Base-by-base conservation (phyloP, 2,113 vertebrate genomes). In the Austrofundulus limnaeus region DNA sequence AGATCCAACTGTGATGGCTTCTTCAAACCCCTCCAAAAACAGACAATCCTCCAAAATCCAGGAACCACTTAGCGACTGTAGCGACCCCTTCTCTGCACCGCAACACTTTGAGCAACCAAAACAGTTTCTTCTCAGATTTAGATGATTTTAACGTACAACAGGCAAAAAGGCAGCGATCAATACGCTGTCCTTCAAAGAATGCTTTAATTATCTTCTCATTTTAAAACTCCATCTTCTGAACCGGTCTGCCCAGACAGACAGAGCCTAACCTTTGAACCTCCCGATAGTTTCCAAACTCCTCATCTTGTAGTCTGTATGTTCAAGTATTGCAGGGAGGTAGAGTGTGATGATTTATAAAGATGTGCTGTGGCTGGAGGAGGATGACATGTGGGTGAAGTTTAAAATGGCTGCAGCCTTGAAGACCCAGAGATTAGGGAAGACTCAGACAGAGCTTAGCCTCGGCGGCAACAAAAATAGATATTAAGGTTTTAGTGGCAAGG, bases 391-490 rank as follows among this genome's bases (percentile, higher is more conserved):
- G 50, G 51, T 31, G 15, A 15, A 2, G 23, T 51, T 56, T 53
- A 24, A n/a, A 24, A 38, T 4, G 24, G 46, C 47, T 61, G 76
- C 61, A 84, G 72, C 85, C 70, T 88, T 85, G 82, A 81, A 80
- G 73, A 69, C 31, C 10, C 58, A 62, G 54, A 77, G 71, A 88
- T 75, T 86, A 78, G 78, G 85, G 78, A 60, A 63, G 79, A 54
- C 77, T 78, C 83, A 92, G 87, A 90, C 87, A 91, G 37, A 88
- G 90, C 66, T 81, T 79, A 82, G 77, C 72, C 75, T 83, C 54
- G 42, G 78, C 83, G 89, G 86, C 68, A 61, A 51, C 49, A 61
- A 48, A 73, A 72, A 58, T 16, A 76, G 79, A 87, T 80, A 80
- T 81, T 81, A 91, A 89, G 78, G 83, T 64, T 85, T 1, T 4